These are phyloP conservation scores for Psix sp. DNA, from an alignment of 1,140 invertebrate genomes.

Conservation along the genomic window DNA sequence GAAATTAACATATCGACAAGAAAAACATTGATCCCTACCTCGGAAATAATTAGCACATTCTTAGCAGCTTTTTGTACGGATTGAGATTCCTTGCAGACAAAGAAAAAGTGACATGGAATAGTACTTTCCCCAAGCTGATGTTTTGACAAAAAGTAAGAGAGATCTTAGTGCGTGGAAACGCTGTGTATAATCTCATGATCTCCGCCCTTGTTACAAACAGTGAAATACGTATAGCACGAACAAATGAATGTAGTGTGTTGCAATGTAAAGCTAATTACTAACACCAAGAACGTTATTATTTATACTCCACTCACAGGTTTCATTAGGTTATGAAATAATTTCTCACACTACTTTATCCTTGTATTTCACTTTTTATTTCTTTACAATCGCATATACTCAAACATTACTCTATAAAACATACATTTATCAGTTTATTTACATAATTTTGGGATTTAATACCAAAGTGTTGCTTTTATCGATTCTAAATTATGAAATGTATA, in stretches of 20 bases:
- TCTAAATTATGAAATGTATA: not conserved
- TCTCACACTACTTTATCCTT: conserved; percentile 72
- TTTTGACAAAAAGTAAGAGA: conserved; percentile 55
- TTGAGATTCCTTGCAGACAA: conserved; percentile 10
- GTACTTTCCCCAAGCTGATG: conserved; percentile 55
- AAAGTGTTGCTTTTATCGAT: no score
- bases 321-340: conserved; percentile 73
- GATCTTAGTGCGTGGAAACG: conserved; percentile 67
- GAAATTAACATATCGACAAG: conserved; percentile 20
- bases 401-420: conserved; percentile 68
- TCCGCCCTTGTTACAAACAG: conserved; percentile 59
- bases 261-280: conserved; percentile 72
- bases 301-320: conserved; percentile 52
- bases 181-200: conserved; percentile 68
- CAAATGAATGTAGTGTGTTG: conserved; percentile 59
- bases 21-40: conserved; percentile 38
- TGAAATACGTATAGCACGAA: conserved; percentile 19
- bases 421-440: conserved; percentile 70
- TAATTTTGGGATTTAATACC: conserved; percentile 16
- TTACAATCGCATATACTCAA: conserved; percentile 60
- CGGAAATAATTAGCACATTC: conserved; percentile 55
- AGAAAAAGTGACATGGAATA: conserved; percentile 53
- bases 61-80: conserved; percentile 27
- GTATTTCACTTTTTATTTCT: conserved; percentile 68
- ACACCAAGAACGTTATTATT: conserved; percentile 69